phyloP scores from a whole-genome alignment of 2,113 vertebrate genomes.

The Trematomus loennbergii region DNA sequence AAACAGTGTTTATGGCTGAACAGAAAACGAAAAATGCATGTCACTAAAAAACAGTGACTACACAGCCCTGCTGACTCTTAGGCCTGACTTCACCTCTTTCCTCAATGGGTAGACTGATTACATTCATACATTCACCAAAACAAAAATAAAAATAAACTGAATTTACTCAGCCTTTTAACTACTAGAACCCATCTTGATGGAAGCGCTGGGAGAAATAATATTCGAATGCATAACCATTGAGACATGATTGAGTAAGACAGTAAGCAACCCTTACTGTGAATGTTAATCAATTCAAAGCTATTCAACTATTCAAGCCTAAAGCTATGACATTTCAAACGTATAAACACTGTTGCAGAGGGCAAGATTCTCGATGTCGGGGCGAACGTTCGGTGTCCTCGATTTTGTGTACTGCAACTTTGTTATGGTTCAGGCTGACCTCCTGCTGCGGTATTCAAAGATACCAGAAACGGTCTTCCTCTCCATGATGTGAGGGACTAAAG shows the following conservation, averaged over 20 bases:
- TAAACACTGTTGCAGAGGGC: conserved; percentile 77
- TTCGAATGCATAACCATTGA: conserved; percentile 76
- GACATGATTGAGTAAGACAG: conserved; percentile 80
- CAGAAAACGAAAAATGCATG: conserved; percentile 53
- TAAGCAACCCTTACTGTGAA: conserved; percentile 78
- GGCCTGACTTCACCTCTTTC: not conserved
- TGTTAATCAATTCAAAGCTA: conserved; percentile 85
- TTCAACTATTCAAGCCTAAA: conserved; percentile 83
- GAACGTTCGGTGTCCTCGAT: conserved; percentile 62
- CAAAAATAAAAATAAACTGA: conserved; percentile 49
- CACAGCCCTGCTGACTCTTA: conserved; percentile 26
- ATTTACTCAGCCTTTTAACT: conserved; percentile 38
- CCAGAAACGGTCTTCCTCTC: conserved; percentile 10
- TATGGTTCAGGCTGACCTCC: conserved; percentile 60
- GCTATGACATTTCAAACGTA: conserved; percentile 83
- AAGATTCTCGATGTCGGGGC: conserved; percentile 54
- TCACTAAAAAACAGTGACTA: conserved; percentile 40
- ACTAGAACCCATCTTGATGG: conserved; percentile 58
- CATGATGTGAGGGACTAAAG: conserved; percentile 12
- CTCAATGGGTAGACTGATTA: conserved; percentile 26
- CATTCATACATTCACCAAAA: conserved; percentile 53
- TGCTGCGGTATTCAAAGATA: conserved; percentile 39
- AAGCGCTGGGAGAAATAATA: conserved; percentile 67
- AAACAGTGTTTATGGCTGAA: conserved; percentile 45
- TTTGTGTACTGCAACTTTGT: conserved; percentile 50